Evolutionary conservation across 2,113 vertebrate genomes (phyloP).

Genomic region (Strix aluco): DNA sequence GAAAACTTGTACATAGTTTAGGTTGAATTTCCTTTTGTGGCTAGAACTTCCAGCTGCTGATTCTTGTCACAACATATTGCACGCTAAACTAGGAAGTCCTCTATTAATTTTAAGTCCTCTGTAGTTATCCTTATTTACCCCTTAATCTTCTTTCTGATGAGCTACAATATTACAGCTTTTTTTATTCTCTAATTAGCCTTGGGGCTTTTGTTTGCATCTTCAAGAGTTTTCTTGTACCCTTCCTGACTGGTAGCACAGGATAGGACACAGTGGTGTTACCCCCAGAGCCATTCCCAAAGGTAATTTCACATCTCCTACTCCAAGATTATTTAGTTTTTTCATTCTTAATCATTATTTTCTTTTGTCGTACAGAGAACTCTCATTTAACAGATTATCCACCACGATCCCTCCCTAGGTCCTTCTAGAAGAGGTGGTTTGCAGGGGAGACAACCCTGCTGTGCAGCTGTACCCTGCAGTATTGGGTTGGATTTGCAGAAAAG

Average conservation of each 20-base stretch:
- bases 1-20: background rate
- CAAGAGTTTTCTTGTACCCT: fast-evolving
- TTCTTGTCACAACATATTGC: background rate
- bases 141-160: background rate
- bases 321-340: background rate
- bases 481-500: background rate
- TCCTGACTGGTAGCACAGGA: background rate
- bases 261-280: background rate
- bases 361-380: background rate
- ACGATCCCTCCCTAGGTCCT: background rate
- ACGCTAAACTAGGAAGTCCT: background rate
- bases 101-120: background rate
- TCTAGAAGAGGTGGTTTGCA: background rate
- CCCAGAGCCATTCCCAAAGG: background rate
- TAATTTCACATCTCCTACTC: background rate
- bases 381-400: background rate
- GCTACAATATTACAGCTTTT: background rate
- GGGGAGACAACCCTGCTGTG: too few relatives aligned
- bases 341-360: background rate
- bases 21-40: background rate
- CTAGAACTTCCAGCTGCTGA: background rate
- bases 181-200: background rate
- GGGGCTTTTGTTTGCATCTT: background rate
- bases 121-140: background rate
- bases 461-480: too few relatives aligned